phyloP scores from a whole-genome alignment of 1,140 invertebrate species.

The Zaprionus camerounensis region DNA sequence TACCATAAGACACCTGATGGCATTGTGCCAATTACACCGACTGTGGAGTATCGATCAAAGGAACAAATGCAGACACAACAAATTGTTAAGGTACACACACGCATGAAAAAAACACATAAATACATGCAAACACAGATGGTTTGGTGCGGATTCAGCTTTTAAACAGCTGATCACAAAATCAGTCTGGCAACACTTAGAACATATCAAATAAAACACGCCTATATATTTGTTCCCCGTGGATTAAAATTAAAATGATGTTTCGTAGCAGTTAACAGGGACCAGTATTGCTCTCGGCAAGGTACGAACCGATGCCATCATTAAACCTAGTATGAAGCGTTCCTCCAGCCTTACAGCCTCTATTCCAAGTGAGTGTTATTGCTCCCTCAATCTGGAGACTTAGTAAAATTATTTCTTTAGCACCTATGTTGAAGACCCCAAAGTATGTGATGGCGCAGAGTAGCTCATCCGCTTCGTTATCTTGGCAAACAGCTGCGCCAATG shows the following conservation, averaged over 20 bases:
- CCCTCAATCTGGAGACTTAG: neutral
- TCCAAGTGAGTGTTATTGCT: slow-evolving; percentile 10
- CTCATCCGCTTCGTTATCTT: slow-evolving; percentile 25
- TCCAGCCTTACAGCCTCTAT: slow-evolving; percentile 5
- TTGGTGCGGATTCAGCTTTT: neutral
- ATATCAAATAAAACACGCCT: slow-evolving; percentile 1
- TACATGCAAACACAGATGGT: slow-evolving; percentile 9
- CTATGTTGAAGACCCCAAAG: slow-evolving; percentile 60
- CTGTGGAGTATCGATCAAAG: slow-evolving; percentile 29
- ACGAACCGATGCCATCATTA: slow-evolving; percentile 50
- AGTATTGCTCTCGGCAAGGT: slow-evolving; percentile 63
- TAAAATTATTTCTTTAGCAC: slow-evolving; percentile 2
- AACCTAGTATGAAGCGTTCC: slow-evolving; percentile 65
- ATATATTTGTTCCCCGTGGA: neutral
- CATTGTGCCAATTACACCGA: slow-evolving; percentile 29
- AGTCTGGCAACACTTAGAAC: slow-evolving; percentile 18
- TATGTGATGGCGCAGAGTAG: slow-evolving; percentile 48
- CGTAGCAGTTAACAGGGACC: slow-evolving; percentile 44
- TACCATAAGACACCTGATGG: slow-evolving; percentile 52
- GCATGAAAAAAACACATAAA: neutral
- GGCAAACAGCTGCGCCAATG: slow-evolving; percentile 22
- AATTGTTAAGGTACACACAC: slow-evolving; percentile 46
- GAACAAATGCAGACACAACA: slow-evolving; percentile 24
- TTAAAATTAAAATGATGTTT: slow-evolving; percentile 11
- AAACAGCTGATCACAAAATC: slow-evolving; percentile 32